These are phyloP conservation scores for Tenthredo mesomela DNA, from an alignment of 2,888 invertebrate species.

Conservation along the genomic window DNA sequence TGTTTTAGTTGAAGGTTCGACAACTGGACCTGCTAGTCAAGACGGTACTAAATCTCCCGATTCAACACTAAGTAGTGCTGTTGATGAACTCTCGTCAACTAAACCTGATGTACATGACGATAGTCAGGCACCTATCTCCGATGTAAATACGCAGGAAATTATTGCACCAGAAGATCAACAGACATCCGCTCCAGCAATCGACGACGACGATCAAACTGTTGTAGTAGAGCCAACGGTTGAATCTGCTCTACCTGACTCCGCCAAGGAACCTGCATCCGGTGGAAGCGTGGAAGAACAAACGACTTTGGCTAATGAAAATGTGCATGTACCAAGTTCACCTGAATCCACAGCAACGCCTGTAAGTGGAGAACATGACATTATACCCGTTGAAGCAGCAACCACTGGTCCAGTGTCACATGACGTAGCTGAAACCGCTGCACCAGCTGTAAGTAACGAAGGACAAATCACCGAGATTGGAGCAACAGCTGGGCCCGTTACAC, in stretches of 20 bases:
- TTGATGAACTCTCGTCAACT: constrained; percentile 25
- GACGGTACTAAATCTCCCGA: not conserved
- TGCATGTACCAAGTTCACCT: constrained; percentile 60
- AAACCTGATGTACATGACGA: not conserved
- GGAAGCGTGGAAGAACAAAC: constrained; percentile 63
- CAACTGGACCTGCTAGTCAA: not conserved
- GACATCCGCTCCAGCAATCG: constrained; percentile 6
- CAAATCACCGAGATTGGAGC: constrained; percentile 28
- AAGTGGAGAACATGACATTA: constrained; percentile 27
- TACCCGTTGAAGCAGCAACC: constrained; percentile 43
- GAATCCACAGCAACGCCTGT: constrained; percentile 39
- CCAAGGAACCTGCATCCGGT: constrained; percentile 59
- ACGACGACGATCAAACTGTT: constrained; percentile 52
- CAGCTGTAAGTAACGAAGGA: constrained; percentile 16
- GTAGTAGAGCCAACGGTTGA: constrained; percentile 49
- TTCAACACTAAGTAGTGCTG: not conserved
- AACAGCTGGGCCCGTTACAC: constrained; percentile 29
- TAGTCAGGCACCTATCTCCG: not conserved
- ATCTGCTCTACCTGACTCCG: constrained; percentile 55
- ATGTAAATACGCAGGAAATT: not conserved
- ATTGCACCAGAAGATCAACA: constrained; percentile 38
- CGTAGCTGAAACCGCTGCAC: constrained; percentile 39
- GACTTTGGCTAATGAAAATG: constrained; percentile 53
- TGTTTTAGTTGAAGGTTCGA: not conserved
- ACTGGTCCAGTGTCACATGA: constrained; percentile 19